Evolutionary conservation across 2,113 vertebrate species (phyloP).

Genomic region (Poeciliopsis retropinna): DNA sequence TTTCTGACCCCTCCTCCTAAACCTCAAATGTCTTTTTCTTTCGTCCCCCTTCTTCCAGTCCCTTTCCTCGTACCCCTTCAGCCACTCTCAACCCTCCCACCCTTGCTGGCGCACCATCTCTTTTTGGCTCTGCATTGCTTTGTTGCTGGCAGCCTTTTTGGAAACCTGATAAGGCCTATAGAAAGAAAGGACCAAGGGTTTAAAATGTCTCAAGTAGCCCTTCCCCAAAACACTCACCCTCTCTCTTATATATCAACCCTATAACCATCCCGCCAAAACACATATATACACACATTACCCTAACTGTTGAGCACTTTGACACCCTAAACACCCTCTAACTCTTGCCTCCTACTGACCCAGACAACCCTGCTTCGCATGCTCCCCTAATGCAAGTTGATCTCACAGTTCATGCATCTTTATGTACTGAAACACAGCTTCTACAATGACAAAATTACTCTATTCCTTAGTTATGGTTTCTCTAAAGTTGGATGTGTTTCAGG

Average conservation of each 20-base stretch:
- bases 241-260: constrained; percentile 36
- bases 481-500: too few species aligned
- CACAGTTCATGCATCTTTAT: too few species aligned
- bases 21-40: background rate
- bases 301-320: constrained; percentile 16
- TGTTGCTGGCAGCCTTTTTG: constrained; percentile 66
- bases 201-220: constrained; percentile 62
- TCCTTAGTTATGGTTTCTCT: too few species aligned
- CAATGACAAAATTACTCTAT: too few species aligned
- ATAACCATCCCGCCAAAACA: constrained; percentile 30
- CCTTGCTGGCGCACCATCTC: constrained; percentile 34
- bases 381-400: too few species aligned
- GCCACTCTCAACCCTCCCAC: constrained; percentile 32
- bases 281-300: constrained; percentile 27
- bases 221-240: constrained; percentile 16
- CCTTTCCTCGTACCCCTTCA: constrained; percentile 25
- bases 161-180: constrained; percentile 67
- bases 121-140: constrained; percentile 58
- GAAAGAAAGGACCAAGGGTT: constrained; percentile 57
- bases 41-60: background rate
- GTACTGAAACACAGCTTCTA: too few species aligned
- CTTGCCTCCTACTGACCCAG: too few species aligned
- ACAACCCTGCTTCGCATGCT: too few species aligned
- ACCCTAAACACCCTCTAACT: background rate
- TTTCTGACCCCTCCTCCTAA: background rate